Evolutionary conservation across 2,888 invertebrate genomes (phyloP), one percentile per base, ranked within the genome.

Genomic region (Phengaris arion): DNA sequence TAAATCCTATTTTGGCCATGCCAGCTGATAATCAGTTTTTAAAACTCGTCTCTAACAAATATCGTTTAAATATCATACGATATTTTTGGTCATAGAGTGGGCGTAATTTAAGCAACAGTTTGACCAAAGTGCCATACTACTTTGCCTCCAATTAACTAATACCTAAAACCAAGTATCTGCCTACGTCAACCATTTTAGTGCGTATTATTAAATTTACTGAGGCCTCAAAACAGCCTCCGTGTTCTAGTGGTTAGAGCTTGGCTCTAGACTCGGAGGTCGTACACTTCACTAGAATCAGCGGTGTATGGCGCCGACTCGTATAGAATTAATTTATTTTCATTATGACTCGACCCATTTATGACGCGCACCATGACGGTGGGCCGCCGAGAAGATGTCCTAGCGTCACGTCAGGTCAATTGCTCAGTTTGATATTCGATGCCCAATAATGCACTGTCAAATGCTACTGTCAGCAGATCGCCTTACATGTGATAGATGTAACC

Each of bases 251-350:
- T 22, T 22, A 22, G 22, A 22, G 22, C 22, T 22, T 22, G 22
- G 22, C 22, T 22, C 22, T 22, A 22, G 22, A 22, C 22, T 22
- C 22, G 22, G 22, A 22, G 22, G 22, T 22, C 22, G 22, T 22
- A 22, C 1, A 22, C 22, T 35, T 2, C 0, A 35, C 35, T 35
- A 2, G 35, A 35, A 74, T 74, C 77, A 79, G 79, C 80, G 77
- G 78, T 15, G 74, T 77, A 70, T 73, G 81, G 81, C 82, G 82
- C 81, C 82, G 80, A 79, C 79, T 79, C 78, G 80, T 78, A 76
- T 76, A 77, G 76, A 78, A 80, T 80, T 81, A 81, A 82, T 81
- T 80, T 82, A 78, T 80, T 78, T 79, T 77, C 79, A 83, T 83
- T 82, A 81, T 80, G 81, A 78, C 79, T 78, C 78, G 79, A 78